Evolutionary conservation across 2,888 invertebrate genomes (phyloP).

Genomic region (Microctonus hyperodae): DNA sequence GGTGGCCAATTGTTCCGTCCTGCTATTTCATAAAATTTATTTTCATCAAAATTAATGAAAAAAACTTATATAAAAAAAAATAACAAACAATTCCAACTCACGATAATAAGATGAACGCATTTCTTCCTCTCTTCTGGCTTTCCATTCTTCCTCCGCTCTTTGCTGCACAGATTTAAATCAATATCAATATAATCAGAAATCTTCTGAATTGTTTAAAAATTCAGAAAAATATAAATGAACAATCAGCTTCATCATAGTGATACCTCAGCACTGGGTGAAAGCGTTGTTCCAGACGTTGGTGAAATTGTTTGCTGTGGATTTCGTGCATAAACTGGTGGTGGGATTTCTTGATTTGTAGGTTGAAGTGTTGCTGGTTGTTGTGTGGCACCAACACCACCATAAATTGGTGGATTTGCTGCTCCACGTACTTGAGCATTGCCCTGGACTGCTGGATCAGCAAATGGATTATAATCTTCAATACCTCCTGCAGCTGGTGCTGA

Average conservation of each 20-base stretch:
- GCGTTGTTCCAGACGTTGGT: slow-evolving; percentile 45
- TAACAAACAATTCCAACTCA: slow-evolving; percentile 43
- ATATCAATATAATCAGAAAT: neutral
- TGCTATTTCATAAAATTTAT: slow-evolving; percentile 58
- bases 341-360: slow-evolving; percentile 70
- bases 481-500: slow-evolving; percentile 76
- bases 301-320: slow-evolving; percentile 68
- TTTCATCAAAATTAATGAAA: slow-evolving; percentile 25
- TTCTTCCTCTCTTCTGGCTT: slow-evolving; percentile 67
- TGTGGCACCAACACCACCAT: slow-evolving; percentile 54
- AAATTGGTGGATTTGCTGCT: slow-evolving; percentile 65
- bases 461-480: slow-evolving; percentile 95
- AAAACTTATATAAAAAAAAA: neutral
- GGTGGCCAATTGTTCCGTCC: slow-evolving; percentile 99
- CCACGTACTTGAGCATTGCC: slow-evolving; percentile 65
- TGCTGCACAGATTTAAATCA: slow-evolving; percentile 65
- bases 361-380: slow-evolving; percentile 83
- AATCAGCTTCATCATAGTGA: slow-evolving; percentile 15
- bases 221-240: neutral
- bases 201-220: neutral
- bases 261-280: slow-evolving; percentile 52
- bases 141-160: slow-evolving; percentile 90
- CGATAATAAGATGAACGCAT: slow-evolving; percentile 65
- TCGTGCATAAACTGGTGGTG: slow-evolving; percentile 70
- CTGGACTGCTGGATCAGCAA: slow-evolving; percentile 76